Base-by-base conservation (phyloP, 2,113 vertebrate species). In the Leptobrachium leishanense region DNA sequence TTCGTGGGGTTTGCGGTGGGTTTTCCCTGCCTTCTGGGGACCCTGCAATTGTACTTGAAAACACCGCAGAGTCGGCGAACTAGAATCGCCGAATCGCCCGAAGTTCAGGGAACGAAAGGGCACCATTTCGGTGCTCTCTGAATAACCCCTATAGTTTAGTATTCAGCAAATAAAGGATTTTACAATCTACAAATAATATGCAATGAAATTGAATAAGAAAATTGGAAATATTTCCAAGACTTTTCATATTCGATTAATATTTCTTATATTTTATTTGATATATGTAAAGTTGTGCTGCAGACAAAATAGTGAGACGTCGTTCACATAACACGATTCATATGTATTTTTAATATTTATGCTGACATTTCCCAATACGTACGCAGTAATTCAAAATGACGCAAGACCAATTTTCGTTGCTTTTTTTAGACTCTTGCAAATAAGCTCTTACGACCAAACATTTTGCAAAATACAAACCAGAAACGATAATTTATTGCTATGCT, bases 401-500 rank as follows among this genome's bases (percentile, higher is more conserved):
- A 12, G 41, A 72, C 46, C 20, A 55, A 50, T 40, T 77, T 62
- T 72, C 1, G 54, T 66, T 54, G 50, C 10, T 55, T 72, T 64
- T 79, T 39, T 42, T 13, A 66, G 55, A 46, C 15, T 40, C 8
- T 55, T 50, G 53, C n/a, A 72, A 12, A 66, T 39, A 76, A 44
- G 13, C 53, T 41, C 40, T 55, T n/a, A 55, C 31, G 15, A 55
- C 50, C 69, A 79, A 79, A 66, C 6, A 43, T 68, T 44, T 79
- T 65, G 2, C 20, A 72, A 54, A 72, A 42, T 46, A 65, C 31
- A 4, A 50, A 54, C 39, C 46, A 43, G 46, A 31, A 54, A 43
- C 50, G 53, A 40, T 54, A 72, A 79, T 79, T 79, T 79, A 79
- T 79, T 12, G 13, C 46, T 43, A 2, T 20, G 53, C 39, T 79